Evolutionary conservation across 2,113 vertebrate species (phyloP), one percentile per base, ranked within the genome.

Genomic region (Dinomys branickii): DNA sequence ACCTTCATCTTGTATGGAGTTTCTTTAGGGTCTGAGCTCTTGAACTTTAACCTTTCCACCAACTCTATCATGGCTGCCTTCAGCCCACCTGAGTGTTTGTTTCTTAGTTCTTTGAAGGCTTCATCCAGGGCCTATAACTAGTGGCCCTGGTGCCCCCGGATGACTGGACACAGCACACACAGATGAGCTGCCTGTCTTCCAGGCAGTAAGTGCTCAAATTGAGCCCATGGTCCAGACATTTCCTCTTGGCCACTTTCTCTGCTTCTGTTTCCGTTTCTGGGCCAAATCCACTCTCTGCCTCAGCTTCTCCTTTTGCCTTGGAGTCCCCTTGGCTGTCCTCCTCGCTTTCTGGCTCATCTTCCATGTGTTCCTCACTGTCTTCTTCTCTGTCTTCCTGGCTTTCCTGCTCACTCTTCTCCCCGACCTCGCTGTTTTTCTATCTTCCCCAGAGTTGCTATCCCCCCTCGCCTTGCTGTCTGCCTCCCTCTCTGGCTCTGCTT

Each of bases 161-260:
- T 98, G 90, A 99, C 98, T 0, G 99, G 99, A 44, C 99, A 99
- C 96, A 99, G 96, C 95, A 99, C 99, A 99, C 99, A 50, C 99
- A 99, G 98, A 99, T 99, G 4, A 99, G 99, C 97, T 98, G 98
- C 97, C 99, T 98, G 22, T 99, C 99, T 11, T 98, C 94, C 97
- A 98, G 99, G 97, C 99, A 99, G 96, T 99, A 99, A 44, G 99
- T 98, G 30, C 99, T 99, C 82, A 99, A 98, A 93, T 99, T 99
- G 69, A 99, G 98, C 26, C 98, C 98, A 1, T 99, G 99, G 96
- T 99, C 97, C 17, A 96, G 98, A 93, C 99, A 99, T 83, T 99
- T 99, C 56, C 97, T 91, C 95, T 96, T 94, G 80, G 97, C 97
- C 93, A 97, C 97, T 63, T 95, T 85, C 88, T 97, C 97, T 0